Conservation (phyloP, 1,140 invertebrate species). For the Lepeophtheirus salmonis region DNA sequence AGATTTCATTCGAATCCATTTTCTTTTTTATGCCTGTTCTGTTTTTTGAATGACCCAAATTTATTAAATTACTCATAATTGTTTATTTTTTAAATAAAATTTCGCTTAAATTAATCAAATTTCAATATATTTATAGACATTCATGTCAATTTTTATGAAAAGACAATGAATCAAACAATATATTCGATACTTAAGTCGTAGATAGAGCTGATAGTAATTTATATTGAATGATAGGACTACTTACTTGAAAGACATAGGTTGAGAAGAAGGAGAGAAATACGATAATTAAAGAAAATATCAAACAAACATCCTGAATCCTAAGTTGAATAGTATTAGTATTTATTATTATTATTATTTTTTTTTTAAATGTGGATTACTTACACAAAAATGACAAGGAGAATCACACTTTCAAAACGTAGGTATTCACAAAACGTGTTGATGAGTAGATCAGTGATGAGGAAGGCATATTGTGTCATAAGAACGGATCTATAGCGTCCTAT, state of each 20-base stretch:
- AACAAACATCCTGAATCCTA: slow-evolving; percentile 14
- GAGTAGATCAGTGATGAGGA: background rate
- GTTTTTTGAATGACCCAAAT: no score
- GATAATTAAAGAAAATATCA: slow-evolving; percentile 14
- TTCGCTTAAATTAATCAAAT: no score
- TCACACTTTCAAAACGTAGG: slow-evolving; percentile 15
- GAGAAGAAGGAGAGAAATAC: slow-evolving; percentile 14
- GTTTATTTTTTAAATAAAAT: no score
- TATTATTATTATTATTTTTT: background rate
- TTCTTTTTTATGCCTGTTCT: no score
- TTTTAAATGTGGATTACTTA: no score
- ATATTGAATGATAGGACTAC: background rate
- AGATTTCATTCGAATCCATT: no score
- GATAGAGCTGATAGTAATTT: no score
- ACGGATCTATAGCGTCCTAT: slow-evolving; percentile 1
- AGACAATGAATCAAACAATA: no score
- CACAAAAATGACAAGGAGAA: slow-evolving; percentile 14
- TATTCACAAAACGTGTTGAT: slow-evolving; percentile 12
- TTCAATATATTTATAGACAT: no score
- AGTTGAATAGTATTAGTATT: background rate
- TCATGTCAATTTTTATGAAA: no score
- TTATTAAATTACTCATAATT: no score
- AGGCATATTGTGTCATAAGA: background rate
- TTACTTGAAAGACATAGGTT: slow-evolving; percentile 15
- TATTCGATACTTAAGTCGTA: no score